phyloP scores from a whole-genome alignment of 2,113 vertebrate genomes.

The Coptodon rendalli region DNA sequence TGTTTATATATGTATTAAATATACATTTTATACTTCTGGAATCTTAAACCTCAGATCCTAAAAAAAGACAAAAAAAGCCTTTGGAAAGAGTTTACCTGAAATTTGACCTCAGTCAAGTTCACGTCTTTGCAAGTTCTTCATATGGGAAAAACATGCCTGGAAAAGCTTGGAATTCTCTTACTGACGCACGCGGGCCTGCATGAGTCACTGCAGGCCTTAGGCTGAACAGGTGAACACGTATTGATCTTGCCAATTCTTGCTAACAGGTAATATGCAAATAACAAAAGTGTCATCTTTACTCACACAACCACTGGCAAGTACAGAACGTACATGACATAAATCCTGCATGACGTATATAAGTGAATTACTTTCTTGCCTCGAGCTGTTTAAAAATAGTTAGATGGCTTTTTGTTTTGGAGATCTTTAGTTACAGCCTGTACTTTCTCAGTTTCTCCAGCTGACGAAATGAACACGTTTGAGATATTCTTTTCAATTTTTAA shows the following conservation, averaged over 20 bases:
- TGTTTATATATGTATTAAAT: neutral
- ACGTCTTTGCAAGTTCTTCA: neutral
- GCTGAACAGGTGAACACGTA: neutral
- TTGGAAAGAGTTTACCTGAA: neutral
- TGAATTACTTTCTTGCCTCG: neutral
- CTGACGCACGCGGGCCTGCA: neutral
- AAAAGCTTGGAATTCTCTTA: neutral
- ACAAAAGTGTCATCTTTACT: neutral
- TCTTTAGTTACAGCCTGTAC: neutral
- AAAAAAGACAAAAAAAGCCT: neutral
- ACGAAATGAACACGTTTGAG: neutral
- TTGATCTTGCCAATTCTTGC: neutral
- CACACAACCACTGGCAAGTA: neutral
- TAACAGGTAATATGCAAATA: slow-evolving; percentile 1
- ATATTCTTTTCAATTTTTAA: neutral
- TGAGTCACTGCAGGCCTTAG: neutral
- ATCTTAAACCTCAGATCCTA: neutral
- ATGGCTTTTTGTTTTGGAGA: neutral
- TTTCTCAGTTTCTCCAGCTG: neutral
- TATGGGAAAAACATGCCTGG: neutral
- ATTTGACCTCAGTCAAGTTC: neutral
- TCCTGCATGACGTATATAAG: neutral
- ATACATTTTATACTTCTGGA: neutral
- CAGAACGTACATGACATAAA: neutral
- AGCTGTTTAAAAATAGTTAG: neutral